Evolutionary conservation across 2,113 vertebrate genomes (phyloP).

Genomic region (Esox niger): DNA sequence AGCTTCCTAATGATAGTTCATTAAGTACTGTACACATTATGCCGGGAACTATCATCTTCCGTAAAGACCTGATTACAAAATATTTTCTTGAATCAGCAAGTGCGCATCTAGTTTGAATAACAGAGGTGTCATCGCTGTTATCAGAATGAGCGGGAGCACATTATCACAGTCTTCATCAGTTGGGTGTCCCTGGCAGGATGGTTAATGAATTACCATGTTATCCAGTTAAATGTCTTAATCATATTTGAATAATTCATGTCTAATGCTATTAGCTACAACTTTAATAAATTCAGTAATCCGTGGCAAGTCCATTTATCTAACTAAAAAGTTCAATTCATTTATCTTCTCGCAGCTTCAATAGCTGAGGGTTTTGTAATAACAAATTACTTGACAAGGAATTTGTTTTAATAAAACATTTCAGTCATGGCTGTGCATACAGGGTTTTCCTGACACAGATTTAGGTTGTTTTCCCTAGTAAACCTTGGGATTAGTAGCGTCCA

Average conservation of each 20-base stretch:
- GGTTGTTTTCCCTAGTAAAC: no score
- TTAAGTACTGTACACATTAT: no score
- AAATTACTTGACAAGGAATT: background rate
- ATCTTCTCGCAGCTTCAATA: constrained; percentile 19
- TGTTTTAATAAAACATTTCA: background rate
- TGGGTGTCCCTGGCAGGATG: constrained; percentile 6
- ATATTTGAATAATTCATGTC: constrained; percentile 36
- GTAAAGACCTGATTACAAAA: background rate
- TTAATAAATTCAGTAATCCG: constrained; percentile 14
- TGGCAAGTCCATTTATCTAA: constrained; percentile 14
- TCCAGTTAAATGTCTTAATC: constrained; percentile 27
- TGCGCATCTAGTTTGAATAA: background rate
- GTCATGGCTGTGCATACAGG: no score
- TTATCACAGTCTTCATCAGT: constrained; percentile 1
- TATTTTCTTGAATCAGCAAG: constrained; percentile 5
- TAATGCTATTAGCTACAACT: constrained; percentile 14
- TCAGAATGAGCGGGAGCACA: background rate
- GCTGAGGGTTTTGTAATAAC: background rate
- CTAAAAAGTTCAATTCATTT: constrained; percentile 12
- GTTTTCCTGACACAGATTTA: no score
- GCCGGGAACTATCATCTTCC: background rate
- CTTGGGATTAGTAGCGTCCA: no score
- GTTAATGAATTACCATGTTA: constrained; percentile 16
- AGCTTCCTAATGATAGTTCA: no score
- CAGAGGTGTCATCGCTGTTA: background rate